phyloP scores from a whole-genome alignment of 2,888 invertebrate genomes.

The Xanthia icteritia region DNA sequence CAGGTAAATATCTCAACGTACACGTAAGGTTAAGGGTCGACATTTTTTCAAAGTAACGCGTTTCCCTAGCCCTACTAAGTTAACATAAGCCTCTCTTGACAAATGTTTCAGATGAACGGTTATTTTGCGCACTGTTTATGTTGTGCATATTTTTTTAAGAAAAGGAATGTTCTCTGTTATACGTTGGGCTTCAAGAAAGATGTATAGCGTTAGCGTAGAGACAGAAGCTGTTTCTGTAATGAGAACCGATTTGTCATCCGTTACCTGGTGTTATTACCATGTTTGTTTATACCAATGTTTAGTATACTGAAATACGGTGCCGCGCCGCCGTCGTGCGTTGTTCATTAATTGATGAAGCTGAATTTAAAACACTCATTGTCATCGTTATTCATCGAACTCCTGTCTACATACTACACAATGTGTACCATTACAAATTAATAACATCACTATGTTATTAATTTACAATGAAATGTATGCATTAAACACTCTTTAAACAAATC shows the following conservation, averaged over 20 bases:
- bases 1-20: constrained; percentile 78
- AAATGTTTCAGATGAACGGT: constrained; percentile 89
- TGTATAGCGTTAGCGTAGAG: constrained; percentile 73
- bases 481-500: not conserved
- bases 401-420: not conserved
- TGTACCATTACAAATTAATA: not conserved
- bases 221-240: constrained; percentile 72
- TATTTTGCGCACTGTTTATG: constrained; percentile 87
- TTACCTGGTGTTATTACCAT: constrained; percentile 67
- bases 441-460: constrained; percentile 3
- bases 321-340: not conserved
- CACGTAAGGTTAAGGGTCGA: constrained; percentile 75
- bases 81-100: constrained; percentile 88
- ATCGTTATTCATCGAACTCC: constrained; percentile 16
- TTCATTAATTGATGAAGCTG: constrained; percentile 44
- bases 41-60: constrained; percentile 80
- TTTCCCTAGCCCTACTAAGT: constrained; percentile 86
- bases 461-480: not conserved
- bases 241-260: constrained; percentile 73
- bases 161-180: constrained; percentile 76
- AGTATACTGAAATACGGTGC: constrained; percentile 10
- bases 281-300: constrained; percentile 53
- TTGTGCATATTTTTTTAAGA: constrained; percentile 78
- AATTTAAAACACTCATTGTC: constrained; percentile 27
- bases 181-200: constrained; percentile 75